Base-by-base conservation (phyloP, 2,113 vertebrate genomes). In the Vidua chalybeata region DNA sequence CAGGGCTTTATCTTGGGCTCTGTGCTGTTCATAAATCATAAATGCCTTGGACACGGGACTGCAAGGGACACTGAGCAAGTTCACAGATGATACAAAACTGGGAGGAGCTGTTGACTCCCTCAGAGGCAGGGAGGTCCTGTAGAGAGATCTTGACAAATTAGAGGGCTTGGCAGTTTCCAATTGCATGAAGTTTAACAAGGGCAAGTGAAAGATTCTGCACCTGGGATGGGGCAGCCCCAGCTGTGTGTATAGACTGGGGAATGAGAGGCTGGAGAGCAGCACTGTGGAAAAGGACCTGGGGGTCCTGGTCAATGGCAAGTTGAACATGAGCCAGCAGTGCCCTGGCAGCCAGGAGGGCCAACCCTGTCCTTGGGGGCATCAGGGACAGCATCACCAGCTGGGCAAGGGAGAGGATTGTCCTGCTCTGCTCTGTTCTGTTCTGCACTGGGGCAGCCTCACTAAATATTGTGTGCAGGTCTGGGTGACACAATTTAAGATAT, bases 321-420 rank as follows among this genome's bases (percentile, higher is more conserved):
- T 55, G 58, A 18, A 3, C 39, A 17, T 37, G 68, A 63, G 22
- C 1, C 49, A 74, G 41, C 49, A 74, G 41, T 84, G 81, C 28
- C 28, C 49, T 55, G 68, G 58, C 33, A 74, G 69, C 69, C 69
- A 84, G 69, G 59, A 64, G 82, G 11, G n/a, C n/a, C 41, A 55
- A 4, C 9, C 14, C 4, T 64, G 69, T 8, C n/a, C 41, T 55
- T 30, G 17, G 27, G 7, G 28, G 5, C 27, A 73, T 73, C 81
- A 46, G 28, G 28, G 1, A 0, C 58, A 63, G 41, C 33, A 73
- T 39, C 0, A 0, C 27, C 81, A 84, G 68, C n/a, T 0, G 0
- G 41, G 23, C 59, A 55, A 27, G 68, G 33, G 10, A 64, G 28
- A 30, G 14, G 28, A 64, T 33, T 84, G 59, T n/a, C 28, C 59